A percentile compares a stretch with the other conserved stretches of the same genome.
phyloP scores from a whole-genome alignment of 2,888 invertebrate genomes.

The Poecilus cupreus region DNA sequence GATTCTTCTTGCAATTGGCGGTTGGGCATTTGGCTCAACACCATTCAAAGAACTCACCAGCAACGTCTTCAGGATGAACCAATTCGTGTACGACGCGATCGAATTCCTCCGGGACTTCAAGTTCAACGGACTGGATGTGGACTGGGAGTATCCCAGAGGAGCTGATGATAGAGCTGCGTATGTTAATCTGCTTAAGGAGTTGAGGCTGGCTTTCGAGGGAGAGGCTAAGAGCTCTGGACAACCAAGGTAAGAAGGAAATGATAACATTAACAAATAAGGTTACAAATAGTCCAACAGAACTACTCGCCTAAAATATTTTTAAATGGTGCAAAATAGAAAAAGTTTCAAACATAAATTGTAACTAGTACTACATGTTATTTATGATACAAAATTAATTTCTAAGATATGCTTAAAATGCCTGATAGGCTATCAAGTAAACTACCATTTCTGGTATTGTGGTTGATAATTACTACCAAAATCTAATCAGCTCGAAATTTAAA shows the following conservation, averaged over 20 bases:
- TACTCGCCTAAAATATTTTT: no score
- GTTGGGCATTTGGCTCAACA: conserved; percentile 97
- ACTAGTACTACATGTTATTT: no score
- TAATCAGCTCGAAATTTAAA: no score
- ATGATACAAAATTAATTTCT: no score
- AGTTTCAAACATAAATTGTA: no score
- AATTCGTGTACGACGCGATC: conserved; percentile 95
- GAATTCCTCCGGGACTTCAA: conserved; percentile 93
- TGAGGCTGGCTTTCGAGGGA: conserved; percentile 93
- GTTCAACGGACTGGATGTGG: conserved; percentile 94
- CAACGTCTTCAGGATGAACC: conserved; percentile 94
- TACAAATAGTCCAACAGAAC: no score
- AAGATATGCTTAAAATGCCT: no score
- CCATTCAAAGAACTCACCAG: conserved; percentile 94
- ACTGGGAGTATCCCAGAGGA: conserved; percentile 96
- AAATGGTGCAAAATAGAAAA: no score
- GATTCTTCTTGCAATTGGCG: conserved; percentile 68
- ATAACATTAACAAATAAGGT: no score
- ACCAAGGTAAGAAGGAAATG: conserved; percentile 73
- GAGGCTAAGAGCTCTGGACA: conserved; percentile 92
- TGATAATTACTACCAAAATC: no score
- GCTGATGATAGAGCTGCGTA: conserved; percentile 90
- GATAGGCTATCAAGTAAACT: no score
- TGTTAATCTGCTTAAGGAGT: conserved; percentile 88
- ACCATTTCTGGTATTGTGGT: no score